Evolutionary conservation across 1,140 invertebrate species (phyloP).

Genomic region (Calephelis virginiensis): DNA sequence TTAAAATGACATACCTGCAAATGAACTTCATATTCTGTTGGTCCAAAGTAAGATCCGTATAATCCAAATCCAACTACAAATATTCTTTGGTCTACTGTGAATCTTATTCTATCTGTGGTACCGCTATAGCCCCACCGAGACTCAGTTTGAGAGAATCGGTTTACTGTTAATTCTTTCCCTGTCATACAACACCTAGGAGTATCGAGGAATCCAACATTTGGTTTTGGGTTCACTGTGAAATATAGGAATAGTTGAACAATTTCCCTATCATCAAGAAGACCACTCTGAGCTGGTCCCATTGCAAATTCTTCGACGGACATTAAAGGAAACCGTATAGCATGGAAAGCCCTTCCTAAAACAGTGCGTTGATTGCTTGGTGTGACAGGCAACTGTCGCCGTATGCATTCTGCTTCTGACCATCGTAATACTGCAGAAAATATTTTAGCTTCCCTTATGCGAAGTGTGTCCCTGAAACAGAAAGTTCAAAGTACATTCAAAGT

Average conservation of each 20-base stretch:
- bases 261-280: constrained; percentile 87
- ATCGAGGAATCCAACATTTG: constrained; percentile 85
- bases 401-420: constrained; percentile 91
- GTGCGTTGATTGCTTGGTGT: constrained; percentile 86
- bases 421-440: constrained; percentile 86
- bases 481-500: constrained; percentile 1
- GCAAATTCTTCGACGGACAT: constrained; percentile 95
- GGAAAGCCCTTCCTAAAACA: constrained; percentile 84
- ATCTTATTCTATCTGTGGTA: constrained; percentile 91
- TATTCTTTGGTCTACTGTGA: constrained; percentile 90
- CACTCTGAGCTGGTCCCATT: constrained; percentile 86
- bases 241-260: constrained; percentile 89
- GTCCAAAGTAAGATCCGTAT: constrained; percentile 91
- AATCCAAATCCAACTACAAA: constrained; percentile 93
- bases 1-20: constrained; percentile 79
- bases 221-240: constrained; percentile 89
- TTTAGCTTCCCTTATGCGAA: constrained; percentile 89
- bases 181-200: constrained; percentile 89
- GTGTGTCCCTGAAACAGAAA: constrained; percentile 82
- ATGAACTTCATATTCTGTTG: constrained; percentile 89
- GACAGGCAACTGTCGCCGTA: constrained; percentile 81
- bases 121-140: constrained; percentile 93
- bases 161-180: constrained; percentile 90
- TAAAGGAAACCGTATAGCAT: constrained; percentile 89
- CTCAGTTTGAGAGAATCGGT: constrained; percentile 89